Percentiles rank a stretch among this genome's conserved stretches.
Evolutionary conservation across 2,888 invertebrate species (phyloP).

Genomic region (Polyploca ridens): DNA sequence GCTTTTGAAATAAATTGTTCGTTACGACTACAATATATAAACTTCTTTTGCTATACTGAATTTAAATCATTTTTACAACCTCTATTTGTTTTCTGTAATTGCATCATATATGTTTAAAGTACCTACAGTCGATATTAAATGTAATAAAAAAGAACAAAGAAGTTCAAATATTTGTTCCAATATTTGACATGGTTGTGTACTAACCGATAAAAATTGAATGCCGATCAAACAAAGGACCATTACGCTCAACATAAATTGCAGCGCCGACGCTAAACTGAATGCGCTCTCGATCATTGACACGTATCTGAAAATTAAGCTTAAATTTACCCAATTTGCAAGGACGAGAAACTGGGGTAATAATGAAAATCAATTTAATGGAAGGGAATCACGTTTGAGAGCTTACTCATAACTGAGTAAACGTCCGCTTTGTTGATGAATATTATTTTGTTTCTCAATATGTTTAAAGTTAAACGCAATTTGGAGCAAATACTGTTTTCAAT

Average conservation of each 20-base stretch:
- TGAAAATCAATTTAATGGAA: slow-evolving; percentile 12
- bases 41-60: background rate
- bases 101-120: background rate
- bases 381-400: slow-evolving; percentile 15
- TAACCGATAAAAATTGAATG: slow-evolving; percentile 77
- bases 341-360: slow-evolving; percentile 4
- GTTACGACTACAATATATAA: background rate
- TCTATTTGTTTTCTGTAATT: background rate
- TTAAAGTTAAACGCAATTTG: too few relatives aligned
- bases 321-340: slow-evolving; percentile 16
- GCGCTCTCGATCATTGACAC: slow-evolving; percentile 78
- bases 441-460: background rate
- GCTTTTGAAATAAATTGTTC: background rate
- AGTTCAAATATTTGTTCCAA: background rate
- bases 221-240: slow-evolving; percentile 80
- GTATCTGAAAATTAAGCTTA: slow-evolving; percentile 63
- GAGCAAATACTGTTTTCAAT: background rate
- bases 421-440: background rate
- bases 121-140: background rate
- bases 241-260: slow-evolving; percentile 80
- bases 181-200: slow-evolving; percentile 16
- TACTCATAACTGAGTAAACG: background rate
- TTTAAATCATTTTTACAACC: too few relatives aligned
- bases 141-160: background rate
- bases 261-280: slow-evolving; percentile 76